phyloP scores from a whole-genome alignment of 2,888 invertebrate genomes.

The Vanessa cardui region DNA sequence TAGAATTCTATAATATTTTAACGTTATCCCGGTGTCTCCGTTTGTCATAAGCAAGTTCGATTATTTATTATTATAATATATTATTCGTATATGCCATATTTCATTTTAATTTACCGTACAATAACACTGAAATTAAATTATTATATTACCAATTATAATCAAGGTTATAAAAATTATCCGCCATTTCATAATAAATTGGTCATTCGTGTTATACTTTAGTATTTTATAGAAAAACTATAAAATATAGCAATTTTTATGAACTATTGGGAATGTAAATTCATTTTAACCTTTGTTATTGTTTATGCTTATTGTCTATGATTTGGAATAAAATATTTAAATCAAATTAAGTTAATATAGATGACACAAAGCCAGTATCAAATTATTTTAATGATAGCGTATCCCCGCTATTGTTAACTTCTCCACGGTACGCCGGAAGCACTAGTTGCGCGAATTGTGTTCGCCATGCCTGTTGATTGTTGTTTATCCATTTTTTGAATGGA shows the following conservation, averaged over 20 bases:
- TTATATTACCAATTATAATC: conserved; percentile 3
- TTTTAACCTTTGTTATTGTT: background rate
- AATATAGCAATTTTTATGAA: too few species aligned
- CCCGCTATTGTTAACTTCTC: conserved; percentile 17
- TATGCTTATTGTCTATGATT: background rate
- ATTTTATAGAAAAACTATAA: too few species aligned
- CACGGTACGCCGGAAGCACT: conserved; percentile 55
- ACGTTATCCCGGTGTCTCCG: background rate
- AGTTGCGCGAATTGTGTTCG: conserved; percentile 70
- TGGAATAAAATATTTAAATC: background rate
- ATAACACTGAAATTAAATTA: background rate
- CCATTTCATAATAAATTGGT: background rate
- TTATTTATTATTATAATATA: background rate
- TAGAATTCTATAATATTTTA: background rate
- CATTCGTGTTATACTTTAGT: background rate
- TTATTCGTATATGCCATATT: background rate
- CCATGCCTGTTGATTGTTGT: conserved; percentile 52
- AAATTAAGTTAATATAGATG: background rate
- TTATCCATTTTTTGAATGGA: conserved; percentile 15
- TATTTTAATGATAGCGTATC: conserved; percentile 2
- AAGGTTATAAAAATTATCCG: background rate
- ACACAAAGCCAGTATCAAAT: background rate
- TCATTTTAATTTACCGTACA: background rate
- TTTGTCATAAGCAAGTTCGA: background rate
- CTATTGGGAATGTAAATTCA: background rate